Percentiles rank a stretch among this genome's conserved stretches.
Evolutionary conservation across 2,113 vertebrate genomes (phyloP).

Genomic region (Anseranas semipalmata): DNA sequence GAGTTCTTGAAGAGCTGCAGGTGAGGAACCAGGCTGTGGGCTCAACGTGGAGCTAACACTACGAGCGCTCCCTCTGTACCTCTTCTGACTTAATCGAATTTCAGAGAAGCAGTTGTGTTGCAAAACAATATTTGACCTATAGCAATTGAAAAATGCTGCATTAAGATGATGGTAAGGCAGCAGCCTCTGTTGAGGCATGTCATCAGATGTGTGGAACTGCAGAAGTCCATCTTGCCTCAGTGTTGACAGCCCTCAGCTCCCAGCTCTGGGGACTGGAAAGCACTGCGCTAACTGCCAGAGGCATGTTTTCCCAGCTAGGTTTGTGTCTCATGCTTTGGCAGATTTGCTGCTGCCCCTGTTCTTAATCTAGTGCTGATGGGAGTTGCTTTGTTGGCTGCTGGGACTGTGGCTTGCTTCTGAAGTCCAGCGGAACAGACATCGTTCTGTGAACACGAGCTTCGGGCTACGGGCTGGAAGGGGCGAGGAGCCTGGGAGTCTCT

Average conservation of each 20-base stretch:
- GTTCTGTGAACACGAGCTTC: fast-evolving
- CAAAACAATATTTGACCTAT: not conserved
- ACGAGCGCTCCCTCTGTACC: not conserved
- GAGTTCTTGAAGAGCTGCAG: not conserved
- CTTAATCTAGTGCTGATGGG: not conserved
- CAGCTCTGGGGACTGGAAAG: not conserved
- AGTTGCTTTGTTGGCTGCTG: not conserved
- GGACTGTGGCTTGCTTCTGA: not conserved
- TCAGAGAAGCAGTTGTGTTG: not conserved
- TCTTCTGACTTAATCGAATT: not conserved
- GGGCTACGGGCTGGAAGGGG: not conserved
- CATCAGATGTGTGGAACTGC: not conserved
- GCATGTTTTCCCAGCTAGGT: not conserved
- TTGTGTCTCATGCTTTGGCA: fast-evolving
- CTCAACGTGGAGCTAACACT: not conserved
- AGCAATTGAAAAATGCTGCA: not conserved
- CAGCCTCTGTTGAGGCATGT: not conserved
- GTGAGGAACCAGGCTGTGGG: not conserved
- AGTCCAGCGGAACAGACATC: too few relatives aligned
- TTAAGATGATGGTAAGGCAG: not conserved
- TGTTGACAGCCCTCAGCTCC: not conserved
- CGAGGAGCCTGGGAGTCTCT: not conserved
- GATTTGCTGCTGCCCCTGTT: not conserved
- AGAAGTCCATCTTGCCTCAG: not conserved
- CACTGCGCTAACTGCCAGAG: fast-evolving